A percentile compares a stretch with the other conserved stretches of the same genome.
Evolutionary conservation across 2,888 invertebrate genomes (phyloP).

Genomic region (Netelia virgata): DNA sequence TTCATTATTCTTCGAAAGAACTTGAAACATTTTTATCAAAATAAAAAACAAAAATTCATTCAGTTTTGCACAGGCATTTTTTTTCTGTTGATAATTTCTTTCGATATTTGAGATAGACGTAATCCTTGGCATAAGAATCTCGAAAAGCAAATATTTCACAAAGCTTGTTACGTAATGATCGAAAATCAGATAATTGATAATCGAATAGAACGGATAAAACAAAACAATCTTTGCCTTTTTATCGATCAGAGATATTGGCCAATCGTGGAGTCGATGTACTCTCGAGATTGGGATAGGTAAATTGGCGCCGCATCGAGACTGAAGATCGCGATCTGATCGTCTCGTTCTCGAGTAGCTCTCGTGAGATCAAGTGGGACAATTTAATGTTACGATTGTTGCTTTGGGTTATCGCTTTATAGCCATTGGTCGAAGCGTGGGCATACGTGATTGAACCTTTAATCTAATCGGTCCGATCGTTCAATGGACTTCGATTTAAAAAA

Average conservation of each 20-base stretch:
- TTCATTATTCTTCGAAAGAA: too few relatives aligned
- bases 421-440: not conserved
- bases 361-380: slow-evolving; percentile 27
- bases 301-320: slow-evolving; percentile 23
- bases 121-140: too few relatives aligned
- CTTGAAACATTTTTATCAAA: too few relatives aligned
- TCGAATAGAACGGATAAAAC: not conserved
- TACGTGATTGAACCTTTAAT: not conserved
- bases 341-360: slow-evolving; percentile 39
- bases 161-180: too few relatives aligned
- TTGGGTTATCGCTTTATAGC: not conserved
- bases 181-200: not conserved
- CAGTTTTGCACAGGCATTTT: too few relatives aligned
- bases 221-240: not conserved
- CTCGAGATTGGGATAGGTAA: slow-evolving; percentile 11
- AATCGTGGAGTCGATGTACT: slow-evolving; percentile 10
- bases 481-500: slow-evolving; percentile 1
- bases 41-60: too few relatives aligned
- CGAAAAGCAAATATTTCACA: too few relatives aligned
- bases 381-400: slow-evolving; percentile 42
- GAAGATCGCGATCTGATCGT: slow-evolving; percentile 25
- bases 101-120: too few relatives aligned
- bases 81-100: too few relatives aligned
- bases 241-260: not conserved
- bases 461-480: slow-evolving; percentile 19